Base-by-base conservation (phyloP, 1,140 invertebrate genomes). In the Drosophila guanche region DNA sequence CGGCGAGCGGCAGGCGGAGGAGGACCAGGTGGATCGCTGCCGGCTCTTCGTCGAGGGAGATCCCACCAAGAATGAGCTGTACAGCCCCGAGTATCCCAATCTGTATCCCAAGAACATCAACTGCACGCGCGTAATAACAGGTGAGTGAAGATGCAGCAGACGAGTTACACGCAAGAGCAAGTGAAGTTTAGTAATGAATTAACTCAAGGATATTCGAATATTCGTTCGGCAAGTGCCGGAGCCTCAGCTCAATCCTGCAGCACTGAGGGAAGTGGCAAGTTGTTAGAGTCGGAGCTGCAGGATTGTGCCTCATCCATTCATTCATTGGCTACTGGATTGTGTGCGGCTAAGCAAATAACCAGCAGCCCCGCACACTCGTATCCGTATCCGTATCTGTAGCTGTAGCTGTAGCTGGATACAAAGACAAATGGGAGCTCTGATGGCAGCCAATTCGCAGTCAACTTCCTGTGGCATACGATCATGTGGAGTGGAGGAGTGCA, bases 81-180 rank as follows among this genome's bases (percentile, higher is more conserved):
- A 94, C 86, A 95, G 95, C 63, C 96, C 96, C 0, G 93, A 94
- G 61, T 96, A 95, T 91, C 95, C 95, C 1, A 92, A 92, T 5
- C 92, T 93, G 47, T 97, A 97, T 92, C 94, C 95, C 3, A 95
- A 95, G 76, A 93, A 94, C 43, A 94, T 94, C 0, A 94, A 95
- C 67, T 97, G 96, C 80, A 93, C 94, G 47, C 93, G 93, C 46
- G 92, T 95, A 22, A 93, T 97, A 54, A 93, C 93, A 92, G 95
- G 96, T 96, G 91, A 93, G 93, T 73, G 7, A 6, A 23, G 14
- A 5, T 23, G n/a, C 5, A 20, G 16, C 16, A 20, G 16, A 20
- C 0, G 16, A 20, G 1, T 20, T 20, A 20, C 16, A 20, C 16
- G 16, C 16, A 20, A 20, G n/a, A n/a, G n/a, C n/a, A n/a, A 20